Conservation (phyloP, 2,113 vertebrate genomes). For the Emydocephalus ijimae region DNA sequence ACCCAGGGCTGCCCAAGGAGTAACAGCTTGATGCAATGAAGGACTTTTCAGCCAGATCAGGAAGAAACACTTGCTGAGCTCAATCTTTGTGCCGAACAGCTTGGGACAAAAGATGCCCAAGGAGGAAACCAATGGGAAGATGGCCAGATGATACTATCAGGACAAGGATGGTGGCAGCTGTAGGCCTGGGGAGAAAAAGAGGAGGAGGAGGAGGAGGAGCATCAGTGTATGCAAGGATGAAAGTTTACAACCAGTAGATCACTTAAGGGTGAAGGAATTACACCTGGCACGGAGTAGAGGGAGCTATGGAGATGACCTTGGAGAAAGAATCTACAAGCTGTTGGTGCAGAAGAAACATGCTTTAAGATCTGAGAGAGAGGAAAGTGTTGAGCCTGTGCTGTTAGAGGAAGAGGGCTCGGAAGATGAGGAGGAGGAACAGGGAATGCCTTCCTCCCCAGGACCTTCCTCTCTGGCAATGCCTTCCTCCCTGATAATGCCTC, state of each 20-base stretch:
- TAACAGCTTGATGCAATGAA: conserved; percentile 4
- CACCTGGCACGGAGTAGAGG: neutral
- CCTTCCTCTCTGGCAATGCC: no score
- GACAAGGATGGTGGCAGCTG: neutral
- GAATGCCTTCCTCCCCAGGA: no score
- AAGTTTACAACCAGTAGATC: neutral
- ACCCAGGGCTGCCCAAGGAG: neutral
- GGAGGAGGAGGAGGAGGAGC: neutral
- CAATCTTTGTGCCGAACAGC: neutral
- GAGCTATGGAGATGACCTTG: neutral
- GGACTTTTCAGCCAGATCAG: neutral
- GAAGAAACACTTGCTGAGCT: neutral
- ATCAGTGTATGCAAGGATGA: neutral
- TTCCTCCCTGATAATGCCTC: no score
- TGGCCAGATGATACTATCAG: neutral
- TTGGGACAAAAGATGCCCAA: conserved; percentile 10
- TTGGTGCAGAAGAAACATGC: neutral
- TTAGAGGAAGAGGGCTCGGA: no score
- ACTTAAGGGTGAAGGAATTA: neutral
- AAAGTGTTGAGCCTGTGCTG: neutral
- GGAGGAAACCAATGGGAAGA: neutral
- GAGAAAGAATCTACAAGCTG: neutral
- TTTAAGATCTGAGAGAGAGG: neutral
- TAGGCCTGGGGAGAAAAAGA: neutral
- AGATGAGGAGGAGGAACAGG: no score